Conservation (phyloP, 2,888 invertebrate species). For the Eilema depressum region DNA sequence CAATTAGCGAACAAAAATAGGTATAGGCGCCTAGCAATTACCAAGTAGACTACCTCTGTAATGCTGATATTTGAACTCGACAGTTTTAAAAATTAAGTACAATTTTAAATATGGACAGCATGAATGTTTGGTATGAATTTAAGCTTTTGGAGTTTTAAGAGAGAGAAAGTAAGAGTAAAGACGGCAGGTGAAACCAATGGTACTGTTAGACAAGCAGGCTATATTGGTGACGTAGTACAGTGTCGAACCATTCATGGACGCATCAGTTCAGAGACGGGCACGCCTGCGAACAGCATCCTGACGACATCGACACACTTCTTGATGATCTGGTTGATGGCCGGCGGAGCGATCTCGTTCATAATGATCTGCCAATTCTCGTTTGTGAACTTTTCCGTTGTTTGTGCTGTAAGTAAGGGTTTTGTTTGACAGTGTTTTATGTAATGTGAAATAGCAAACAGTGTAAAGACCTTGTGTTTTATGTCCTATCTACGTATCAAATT, state of each 20-base stretch:
- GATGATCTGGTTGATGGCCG: constrained; percentile 77
- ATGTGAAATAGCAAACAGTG: not conserved
- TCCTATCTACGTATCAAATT: no score
- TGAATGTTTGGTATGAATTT: not conserved
- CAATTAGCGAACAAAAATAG: not conserved
- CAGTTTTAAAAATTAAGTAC: not conserved
- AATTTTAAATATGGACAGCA: not conserved
- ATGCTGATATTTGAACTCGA: no score
- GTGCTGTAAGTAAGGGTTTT: constrained; percentile 69
- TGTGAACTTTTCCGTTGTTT: constrained; percentile 76
- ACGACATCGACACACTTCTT: constrained; percentile 74
- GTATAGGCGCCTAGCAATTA: no score
- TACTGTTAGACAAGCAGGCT: not conserved
- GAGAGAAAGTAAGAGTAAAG: not conserved
- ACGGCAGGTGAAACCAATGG: not conserved
- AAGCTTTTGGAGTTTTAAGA: not conserved
- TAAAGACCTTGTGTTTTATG: no score
- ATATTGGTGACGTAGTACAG: constrained; percentile 1
- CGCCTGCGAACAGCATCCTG: constrained; percentile 67
- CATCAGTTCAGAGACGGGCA: constrained; percentile 69
- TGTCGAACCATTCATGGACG: constrained; percentile 69
- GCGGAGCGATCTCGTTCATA: constrained; percentile 81
- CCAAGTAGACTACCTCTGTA: no score
- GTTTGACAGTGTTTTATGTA: constrained; percentile 23
- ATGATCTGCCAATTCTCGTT: constrained; percentile 82